These are phyloP conservation scores for Leiothrix lutea DNA, from an alignment of 2,113 vertebrate species.

Conservation along the genomic window DNA sequence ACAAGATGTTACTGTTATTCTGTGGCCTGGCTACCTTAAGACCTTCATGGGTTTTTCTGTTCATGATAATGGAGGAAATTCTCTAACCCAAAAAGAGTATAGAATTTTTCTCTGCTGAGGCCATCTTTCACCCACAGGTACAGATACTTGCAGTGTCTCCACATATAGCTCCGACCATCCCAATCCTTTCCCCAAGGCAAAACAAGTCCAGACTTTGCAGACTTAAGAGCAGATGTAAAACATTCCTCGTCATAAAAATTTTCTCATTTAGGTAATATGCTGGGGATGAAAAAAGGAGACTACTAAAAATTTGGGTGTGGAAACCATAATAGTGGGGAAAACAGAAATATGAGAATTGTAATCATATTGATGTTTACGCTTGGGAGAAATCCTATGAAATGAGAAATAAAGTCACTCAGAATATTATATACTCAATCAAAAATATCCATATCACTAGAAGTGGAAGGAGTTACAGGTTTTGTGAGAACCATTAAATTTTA, in stretches of 20 bases:
- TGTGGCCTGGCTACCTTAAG: background rate
- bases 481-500: background rate
- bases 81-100: background rate
- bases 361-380: background rate
- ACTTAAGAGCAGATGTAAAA: background rate
- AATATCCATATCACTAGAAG: background rate
- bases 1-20: background rate
- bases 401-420: background rate
- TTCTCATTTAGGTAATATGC: background rate
- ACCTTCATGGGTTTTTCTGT: background rate
- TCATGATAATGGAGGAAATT: background rate
- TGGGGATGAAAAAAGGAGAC: fast-evolving
- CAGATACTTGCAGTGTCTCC: background rate
- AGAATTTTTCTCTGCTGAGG: background rate
- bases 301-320: background rate
- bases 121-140: background rate
- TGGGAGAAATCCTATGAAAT: background rate
- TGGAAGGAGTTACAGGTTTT: background rate
- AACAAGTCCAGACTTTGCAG: background rate
- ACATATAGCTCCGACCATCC: background rate
- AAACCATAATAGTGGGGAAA: background rate
- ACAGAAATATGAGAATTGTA: background rate
- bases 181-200: background rate
- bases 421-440: background rate
- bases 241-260: background rate